phyloP scores from a whole-genome alignment of 53 echinoderm and acorn worm species.

The Paracentrotus lividus region DNA sequence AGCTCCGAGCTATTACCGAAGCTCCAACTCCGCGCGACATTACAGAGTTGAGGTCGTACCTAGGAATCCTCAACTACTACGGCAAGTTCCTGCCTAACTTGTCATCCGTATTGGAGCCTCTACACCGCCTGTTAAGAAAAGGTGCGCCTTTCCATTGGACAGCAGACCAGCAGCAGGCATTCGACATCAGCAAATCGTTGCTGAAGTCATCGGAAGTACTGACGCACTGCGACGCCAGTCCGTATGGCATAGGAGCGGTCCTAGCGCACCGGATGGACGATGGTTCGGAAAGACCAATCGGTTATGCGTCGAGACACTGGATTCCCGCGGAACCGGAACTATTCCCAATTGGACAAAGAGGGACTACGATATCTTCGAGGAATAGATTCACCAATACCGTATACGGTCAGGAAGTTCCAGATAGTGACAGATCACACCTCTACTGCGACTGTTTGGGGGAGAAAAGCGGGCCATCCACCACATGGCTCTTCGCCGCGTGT shows the following conservation, averaged over 20 bases:
- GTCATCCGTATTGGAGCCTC: conserved; percentile 78
- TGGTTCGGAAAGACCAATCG: too few species aligned
- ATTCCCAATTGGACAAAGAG: conserved; percentile 73
- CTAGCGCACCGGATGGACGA: conserved; percentile 67
- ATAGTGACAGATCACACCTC: conserved; percentile 81
- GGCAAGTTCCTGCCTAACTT: too few species aligned
- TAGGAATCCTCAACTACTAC: conserved; percentile 30
- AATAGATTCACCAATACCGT: conserved; percentile 65
- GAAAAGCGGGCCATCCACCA: neutral
- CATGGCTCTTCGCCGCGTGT: too few species aligned
- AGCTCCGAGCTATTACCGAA: conserved; percentile 62
- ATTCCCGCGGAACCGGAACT: conserved; percentile 49
- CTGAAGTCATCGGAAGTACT: too few species aligned
- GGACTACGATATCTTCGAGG: conserved; percentile 59
- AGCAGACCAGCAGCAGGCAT: neutral
- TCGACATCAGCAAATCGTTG: too few species aligned
- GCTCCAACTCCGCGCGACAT: conserved; percentile 66
- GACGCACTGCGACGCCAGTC: neutral
- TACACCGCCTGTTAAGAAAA: conserved; percentile 65
- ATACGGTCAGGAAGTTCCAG: conserved; percentile 58
- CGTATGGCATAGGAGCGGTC: conserved; percentile 74
- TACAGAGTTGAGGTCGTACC: conserved; percentile 75
- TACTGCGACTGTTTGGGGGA: conserved; percentile 66
- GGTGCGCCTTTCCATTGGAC: conserved; percentile 70
- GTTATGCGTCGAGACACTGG: conserved; percentile 55